Base-by-base conservation (phyloP, 2,888 invertebrate genomes). In the Drymonia ruficornis region DNA sequence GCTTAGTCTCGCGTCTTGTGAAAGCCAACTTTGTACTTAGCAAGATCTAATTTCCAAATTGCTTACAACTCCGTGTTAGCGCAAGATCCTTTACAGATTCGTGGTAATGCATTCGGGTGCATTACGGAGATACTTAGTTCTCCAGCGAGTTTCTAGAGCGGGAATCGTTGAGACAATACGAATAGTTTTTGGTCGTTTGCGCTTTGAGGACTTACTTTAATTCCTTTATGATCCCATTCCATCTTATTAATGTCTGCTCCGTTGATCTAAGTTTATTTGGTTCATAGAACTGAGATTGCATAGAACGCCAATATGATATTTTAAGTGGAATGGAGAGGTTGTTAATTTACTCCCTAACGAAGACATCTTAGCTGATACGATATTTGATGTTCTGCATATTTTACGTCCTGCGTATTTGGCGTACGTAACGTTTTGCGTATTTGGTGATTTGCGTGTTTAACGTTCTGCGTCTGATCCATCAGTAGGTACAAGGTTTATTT, bases 11-110 rank as follows among this genome's bases (percentile, higher is more conserved):
- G 40, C 40, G 15, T 16, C 52, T 56, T 38, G 43, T 53, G 64
- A 59, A 57, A 67, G 50, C 67, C 54, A 54, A 56, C 56, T 67
- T 46, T 13, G 55, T 55, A 62, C 67, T 69, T 62, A 65, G 59
- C 71, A 52, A 52, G 59, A 55, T 62, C 60, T 67, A 70, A 70
- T 65, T 60, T 69, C 52, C 61, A 67, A 60, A 68, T 65, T 63
- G 65, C 61, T 67, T 59, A 70, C 59, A 65, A 62, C 48, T 65
- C 55, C 16, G 48, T 59, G 59, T 56, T 65, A 55, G 58, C 48
- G 55, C 52, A 58, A 63, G 59, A 71, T 68, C 59, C 68, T 65
- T 58, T 55, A 47, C 63, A 53, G 54, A 67, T 70, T 67, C 56
- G 59, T 53, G 55, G 61, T 65, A 65, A 59, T 62, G 67, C 61